Percentiles rank a stretch among this genome's conserved stretches.
Conservation (phyloP, 2,888 invertebrate species). For the Campoplex capitator region DNA sequence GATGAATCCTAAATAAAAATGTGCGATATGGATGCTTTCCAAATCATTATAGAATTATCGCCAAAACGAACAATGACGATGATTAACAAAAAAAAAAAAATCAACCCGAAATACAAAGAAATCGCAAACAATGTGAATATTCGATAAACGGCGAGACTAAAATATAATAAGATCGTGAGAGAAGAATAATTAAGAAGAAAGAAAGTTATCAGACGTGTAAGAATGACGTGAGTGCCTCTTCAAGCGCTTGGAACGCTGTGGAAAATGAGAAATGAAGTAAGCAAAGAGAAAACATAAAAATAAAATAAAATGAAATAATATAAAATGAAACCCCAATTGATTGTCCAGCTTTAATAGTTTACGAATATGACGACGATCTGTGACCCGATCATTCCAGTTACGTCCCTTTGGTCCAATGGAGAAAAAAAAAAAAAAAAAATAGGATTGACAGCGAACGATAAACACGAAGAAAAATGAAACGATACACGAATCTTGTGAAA, state of each 20-base stretch:
- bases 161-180: conserved; percentile 14
- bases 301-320: conserved; percentile 8
- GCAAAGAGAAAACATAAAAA: conserved; percentile 10
- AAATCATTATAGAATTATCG: not conserved
- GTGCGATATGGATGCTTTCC: conserved; percentile 5
- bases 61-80: conserved; percentile 8
- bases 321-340: conserved; percentile 39
- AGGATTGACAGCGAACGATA: conserved; percentile 6
- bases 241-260: conserved; percentile 40
- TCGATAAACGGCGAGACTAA: conserved; percentile 1
- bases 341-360: conserved; percentile 63
- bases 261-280: conserved; percentile 17
- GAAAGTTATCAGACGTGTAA: conserved; percentile 55
- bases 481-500: not conserved
- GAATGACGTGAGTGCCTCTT: conserved; percentile 58
- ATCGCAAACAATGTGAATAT: conserved; percentile 1
- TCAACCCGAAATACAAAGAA: conserved; percentile 2
- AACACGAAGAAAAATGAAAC: conserved; percentile 11
- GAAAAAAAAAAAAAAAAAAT: conserved; percentile 22
- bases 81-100: not conserved
- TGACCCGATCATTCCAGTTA: conserved; percentile 63
- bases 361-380: conserved; percentile 47
- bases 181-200: conserved; percentile 13
- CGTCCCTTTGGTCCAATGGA: conserved; percentile 45
- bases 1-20: not conserved